Base-by-base conservation (phyloP, 2,888 invertebrate species). In the Ormyrus nitidulus region DNA sequence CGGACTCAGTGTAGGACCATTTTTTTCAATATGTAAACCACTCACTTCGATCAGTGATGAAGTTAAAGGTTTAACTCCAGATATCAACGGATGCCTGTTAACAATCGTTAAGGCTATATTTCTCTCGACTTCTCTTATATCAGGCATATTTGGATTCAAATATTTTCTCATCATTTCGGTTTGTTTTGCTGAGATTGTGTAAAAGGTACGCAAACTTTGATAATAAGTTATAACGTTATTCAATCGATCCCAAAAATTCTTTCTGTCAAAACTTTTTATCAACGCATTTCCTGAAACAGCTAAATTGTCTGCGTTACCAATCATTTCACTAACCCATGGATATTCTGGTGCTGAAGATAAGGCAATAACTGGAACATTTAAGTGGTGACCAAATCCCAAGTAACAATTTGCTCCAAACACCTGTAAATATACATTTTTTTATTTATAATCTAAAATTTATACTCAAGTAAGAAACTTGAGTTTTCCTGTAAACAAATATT, bases 61-160 rank as follows among this genome's bases (percentile, higher is more conserved):
- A 7, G 91, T 88, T 0, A 86, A 84, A 7, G 93, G 92, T 61
- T 90, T 89, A 6, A 91, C 84, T 6, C 91, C 90, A 62, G 90
- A 91, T 48, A 93, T 79, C 0, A 91, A 90, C n/a, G 89, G 88
- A 86, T 93, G 91, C 80, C 91, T 91, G 85, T 93, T 93, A 0
- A 91, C 83, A 58, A 93, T 83, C 51, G 92, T 89, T 2, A 92
- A 84, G 5, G 92, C 91, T 6, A 92, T 84, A 75, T 91, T 91
- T 66, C 85, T 89, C 81, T 92, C 92, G 84, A 93, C 84, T 68
- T 90, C 86, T 0, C 87, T 86, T 44, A 92, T 84, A 59, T 88
- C 85, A 0, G 92, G 92, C 59, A 91, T 72, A 5, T 84, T 77
- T 0, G 83, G 77, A 0, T 83, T 84, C 0, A 88, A 75, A 65